Evolutionary conservation across 1,140 invertebrate species (phyloP).

Genomic region (Drosophila takahashii): DNA sequence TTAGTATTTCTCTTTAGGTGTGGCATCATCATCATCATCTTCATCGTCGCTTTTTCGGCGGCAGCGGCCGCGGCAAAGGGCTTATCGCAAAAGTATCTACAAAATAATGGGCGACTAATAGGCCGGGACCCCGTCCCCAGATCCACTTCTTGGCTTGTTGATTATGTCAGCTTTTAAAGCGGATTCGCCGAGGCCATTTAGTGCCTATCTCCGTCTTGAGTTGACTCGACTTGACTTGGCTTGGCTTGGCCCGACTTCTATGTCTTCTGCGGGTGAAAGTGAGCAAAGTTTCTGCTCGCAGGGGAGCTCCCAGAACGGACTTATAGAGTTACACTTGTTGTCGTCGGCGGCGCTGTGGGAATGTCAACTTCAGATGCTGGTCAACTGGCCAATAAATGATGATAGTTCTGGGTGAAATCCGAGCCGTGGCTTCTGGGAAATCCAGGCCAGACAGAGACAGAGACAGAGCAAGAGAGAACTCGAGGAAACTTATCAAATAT

Average conservation of each 20-base stretch:
- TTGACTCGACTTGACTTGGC: constrained; percentile 1
- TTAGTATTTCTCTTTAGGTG: constrained; percentile 72
- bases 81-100: constrained; percentile 78
- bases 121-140: constrained; percentile 39
- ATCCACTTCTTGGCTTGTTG: constrained; percentile 15
- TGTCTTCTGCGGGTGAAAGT: constrained; percentile 37
- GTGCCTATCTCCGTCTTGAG: constrained; percentile 28
- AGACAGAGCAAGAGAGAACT: not conserved
- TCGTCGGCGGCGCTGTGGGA: constrained; percentile 30
- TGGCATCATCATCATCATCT: constrained; percentile 47
- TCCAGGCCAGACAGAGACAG: not conserved
- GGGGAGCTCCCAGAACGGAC: constrained; percentile 35
- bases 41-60: constrained; percentile 13
- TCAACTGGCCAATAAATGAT: constrained; percentile 43
- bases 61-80: constrained; percentile 49
- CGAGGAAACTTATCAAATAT: constrained; percentile 46
- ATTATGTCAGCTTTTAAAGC: constrained; percentile 67
- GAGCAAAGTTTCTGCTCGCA: constrained; percentile 36
- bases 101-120: constrained; percentile 80
- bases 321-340: constrained; percentile 53
- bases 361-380: constrained; percentile 34
- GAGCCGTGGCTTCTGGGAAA: constrained; percentile 16
- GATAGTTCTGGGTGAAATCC: constrained; percentile 43
- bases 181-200: constrained; percentile 53
- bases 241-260: not conserved